Percentiles rank a stretch among this genome's conserved stretches.
These are phyloP conservation scores for Phenganax subtilis DNA, from an alignment of 92 coral and sea anemone species.

Conservation along the genomic window DNA sequence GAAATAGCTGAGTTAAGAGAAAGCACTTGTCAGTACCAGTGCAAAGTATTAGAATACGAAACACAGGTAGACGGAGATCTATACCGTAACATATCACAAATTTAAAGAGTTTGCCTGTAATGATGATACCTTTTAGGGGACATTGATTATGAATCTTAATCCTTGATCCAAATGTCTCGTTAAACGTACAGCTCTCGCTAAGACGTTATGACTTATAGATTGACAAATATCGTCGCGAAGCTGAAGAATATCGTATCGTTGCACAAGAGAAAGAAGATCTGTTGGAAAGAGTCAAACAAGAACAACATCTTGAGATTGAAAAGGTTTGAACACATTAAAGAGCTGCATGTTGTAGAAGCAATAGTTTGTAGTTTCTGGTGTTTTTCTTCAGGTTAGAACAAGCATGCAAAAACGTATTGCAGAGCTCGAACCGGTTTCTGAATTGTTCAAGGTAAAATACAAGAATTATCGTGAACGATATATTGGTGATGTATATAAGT, in stretches of 20 bases:
- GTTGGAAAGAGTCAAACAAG: slow-evolving; percentile 76
- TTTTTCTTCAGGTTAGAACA: slow-evolving; percentile 56
- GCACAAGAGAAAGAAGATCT: slow-evolving; percentile 80
- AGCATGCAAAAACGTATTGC: slow-evolving; percentile 88
- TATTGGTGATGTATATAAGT: background rate
- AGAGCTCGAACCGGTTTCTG: slow-evolving; percentile 92
- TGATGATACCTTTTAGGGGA: background rate
- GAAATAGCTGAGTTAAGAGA: slow-evolving; percentile 67
- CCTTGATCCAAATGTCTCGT: no score
- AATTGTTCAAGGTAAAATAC: slow-evolving; percentile 43
- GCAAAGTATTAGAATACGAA: slow-evolving; percentile 62
- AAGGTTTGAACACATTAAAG: slow-evolving; percentile 42
- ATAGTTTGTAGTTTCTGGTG: background rate
- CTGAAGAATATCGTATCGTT: slow-evolving; percentile 70
- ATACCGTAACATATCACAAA: no score
- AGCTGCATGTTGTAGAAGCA: background rate
- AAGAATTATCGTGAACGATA: background rate
- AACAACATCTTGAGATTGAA: slow-evolving; percentile 75
- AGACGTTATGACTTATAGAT: slow-evolving; percentile 46
- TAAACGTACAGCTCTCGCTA: no score
- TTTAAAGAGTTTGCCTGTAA: background rate
- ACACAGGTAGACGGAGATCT: slow-evolving; percentile 64
- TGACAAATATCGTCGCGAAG: slow-evolving; percentile 91
- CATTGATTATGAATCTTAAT: no score
- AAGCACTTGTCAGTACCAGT: slow-evolving; percentile 61